These are phyloP conservation scores for Harmothoe impar DNA, from an alignment of 2,888 invertebrate genomes.

Conservation along the genomic window DNA sequence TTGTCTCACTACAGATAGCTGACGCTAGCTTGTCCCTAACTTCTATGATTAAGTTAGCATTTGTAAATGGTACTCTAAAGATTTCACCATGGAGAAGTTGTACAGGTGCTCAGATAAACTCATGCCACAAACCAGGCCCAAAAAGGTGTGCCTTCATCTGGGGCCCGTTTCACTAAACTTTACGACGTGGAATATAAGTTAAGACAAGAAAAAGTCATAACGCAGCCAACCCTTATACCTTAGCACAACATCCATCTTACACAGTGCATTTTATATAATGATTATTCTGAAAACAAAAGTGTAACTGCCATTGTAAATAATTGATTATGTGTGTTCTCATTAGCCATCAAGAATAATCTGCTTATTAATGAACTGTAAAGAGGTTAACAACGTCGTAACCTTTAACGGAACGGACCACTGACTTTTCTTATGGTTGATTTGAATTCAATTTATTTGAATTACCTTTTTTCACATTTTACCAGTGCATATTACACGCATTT, in stretches of 20 bases:
- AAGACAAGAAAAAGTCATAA: not conserved
- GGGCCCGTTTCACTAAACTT: slow-evolving; percentile 10
- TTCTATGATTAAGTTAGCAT: too few species aligned
- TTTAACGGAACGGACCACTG: slow-evolving; percentile 29
- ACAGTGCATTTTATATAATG: too few species aligned
- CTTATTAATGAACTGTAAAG: too few species aligned
- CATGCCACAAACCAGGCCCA: not conserved
- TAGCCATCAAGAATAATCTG: too few species aligned
- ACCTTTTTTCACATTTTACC: not conserved
- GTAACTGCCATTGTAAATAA: too few species aligned
- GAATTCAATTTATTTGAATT: not conserved
- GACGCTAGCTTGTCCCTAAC: too few species aligned
- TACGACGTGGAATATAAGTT: not conserved
- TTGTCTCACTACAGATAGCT: too few species aligned
- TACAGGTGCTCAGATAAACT: slow-evolving; percentile 26
- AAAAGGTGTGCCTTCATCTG: slow-evolving; percentile 19
- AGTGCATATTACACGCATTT: not conserved
- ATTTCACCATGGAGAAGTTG: not conserved
- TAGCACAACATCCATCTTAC: too few species aligned
- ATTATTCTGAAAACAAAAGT: too few species aligned
- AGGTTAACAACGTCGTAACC: not conserved
- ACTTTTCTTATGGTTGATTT: not conserved
- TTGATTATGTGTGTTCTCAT: too few species aligned
- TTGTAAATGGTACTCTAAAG: too few species aligned
- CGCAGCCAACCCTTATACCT: not conserved